Evolutionary conservation across 1,140 invertebrate genomes (phyloP), one percentile per base, ranked within the genome.

Genomic region (Habropoda laboriosa): DNA sequence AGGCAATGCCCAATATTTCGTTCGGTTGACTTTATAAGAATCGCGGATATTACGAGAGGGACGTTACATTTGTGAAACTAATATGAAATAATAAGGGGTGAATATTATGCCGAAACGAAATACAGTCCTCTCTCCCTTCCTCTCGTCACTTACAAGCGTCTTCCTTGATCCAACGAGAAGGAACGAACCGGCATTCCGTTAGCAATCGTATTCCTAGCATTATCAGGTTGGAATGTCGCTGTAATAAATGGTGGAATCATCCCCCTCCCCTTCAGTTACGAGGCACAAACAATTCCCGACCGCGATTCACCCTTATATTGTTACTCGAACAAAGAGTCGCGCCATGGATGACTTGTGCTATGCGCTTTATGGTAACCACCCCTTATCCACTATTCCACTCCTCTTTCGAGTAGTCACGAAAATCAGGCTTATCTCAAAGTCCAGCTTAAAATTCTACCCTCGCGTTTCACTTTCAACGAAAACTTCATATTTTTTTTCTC

Each of bases 251-350:
- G 89, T 77, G 84, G 81, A 88, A 89, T 91, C 90, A 88, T 89
- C 87, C 87, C 85, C 84, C 68, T 42, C 82, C 67, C 64, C 32
- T 40, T 51, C 49, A 63, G 53, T 60, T 51, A 71, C 60, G 67
- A 68, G 83, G 72, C 83, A 83, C 80, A 85, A 85, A 87, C 80
- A 88, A 87, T 78, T 79, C 83, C 80, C 81, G 75, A 82, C 77
- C 79, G 82, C 88, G 86, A 89, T 91, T 91, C 90, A 89, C 90
- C 90, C 90, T 91, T 91, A 91, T 91, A 91, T 91, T 92, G 90
- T 91, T 90, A 88, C 89, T 82, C 86, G 90, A 89, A 92, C 90
- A 91, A 92, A 92, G 90, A 90, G 89, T 89, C 86, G 84, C 80
- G 83, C 86, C 73, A 88, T 79, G 88, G 84, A 87, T 88, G 86